phyloP scores from a whole-genome alignment of 2,797 vertebrate species.

The Neosalanx taihuensis region DNA sequence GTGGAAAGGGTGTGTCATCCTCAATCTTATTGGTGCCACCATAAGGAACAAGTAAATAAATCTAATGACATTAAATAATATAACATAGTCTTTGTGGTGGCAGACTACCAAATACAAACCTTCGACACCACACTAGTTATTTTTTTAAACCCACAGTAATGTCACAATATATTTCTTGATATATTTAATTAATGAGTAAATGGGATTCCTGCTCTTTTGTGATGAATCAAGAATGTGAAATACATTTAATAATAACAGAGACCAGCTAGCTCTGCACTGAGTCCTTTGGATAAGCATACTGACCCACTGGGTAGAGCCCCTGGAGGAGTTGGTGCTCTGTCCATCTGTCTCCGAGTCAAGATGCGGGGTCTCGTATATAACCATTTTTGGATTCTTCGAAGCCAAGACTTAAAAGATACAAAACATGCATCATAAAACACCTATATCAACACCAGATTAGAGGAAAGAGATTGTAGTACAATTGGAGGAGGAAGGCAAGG shows the following conservation, averaged over 20 bases:
- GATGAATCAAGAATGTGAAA: too few relatives aligned
- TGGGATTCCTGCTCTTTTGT: too few relatives aligned
- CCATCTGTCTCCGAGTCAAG: conserved; percentile 39
- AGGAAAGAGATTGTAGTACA: neutral
- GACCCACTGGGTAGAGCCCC: conserved; percentile 63
- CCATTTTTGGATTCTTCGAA: conserved; percentile 22
- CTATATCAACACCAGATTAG: neutral
- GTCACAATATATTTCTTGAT: too few relatives aligned
- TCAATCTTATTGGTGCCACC: conserved; percentile 13
- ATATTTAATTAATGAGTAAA: too few relatives aligned
- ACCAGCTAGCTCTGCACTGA: neutral
- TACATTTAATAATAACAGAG: too few relatives aligned
- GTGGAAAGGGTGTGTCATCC: conserved; percentile 8
- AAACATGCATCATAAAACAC: neutral
- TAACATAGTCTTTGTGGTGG: neutral
- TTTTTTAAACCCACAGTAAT: too few relatives aligned
- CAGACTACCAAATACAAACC: too few relatives aligned
- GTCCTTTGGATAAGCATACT: conserved; percentile 19
- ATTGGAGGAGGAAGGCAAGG: too few relatives aligned
- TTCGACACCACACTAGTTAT: too few relatives aligned
- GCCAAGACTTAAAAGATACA: too few relatives aligned
- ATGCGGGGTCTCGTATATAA: conserved; percentile 62
- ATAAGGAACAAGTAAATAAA: too few relatives aligned
- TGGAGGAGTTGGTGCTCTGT: conserved; percentile 53
- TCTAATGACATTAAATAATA: too few relatives aligned